Percentiles rank a stretch among this genome's conserved stretches.
Conservation (phyloP, 2,797 vertebrate genomes). For the Cyclopterus lumpus region DNA sequence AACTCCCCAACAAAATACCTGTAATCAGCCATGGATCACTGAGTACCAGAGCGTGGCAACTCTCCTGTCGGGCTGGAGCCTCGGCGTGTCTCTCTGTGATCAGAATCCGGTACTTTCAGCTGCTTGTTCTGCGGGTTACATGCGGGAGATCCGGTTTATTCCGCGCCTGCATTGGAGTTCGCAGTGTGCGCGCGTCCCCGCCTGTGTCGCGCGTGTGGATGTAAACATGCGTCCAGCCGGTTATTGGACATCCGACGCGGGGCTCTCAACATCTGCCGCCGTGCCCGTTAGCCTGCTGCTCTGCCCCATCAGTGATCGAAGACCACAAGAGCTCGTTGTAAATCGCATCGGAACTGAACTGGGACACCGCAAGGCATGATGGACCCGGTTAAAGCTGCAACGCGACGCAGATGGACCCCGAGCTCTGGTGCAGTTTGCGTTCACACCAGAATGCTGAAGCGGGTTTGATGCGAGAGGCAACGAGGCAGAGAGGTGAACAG, state of each 20-base stretch:
- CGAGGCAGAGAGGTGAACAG: not conserved
- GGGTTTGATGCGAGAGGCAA: not conserved
- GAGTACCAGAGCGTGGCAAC: constrained; percentile 6
- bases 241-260: constrained; percentile 64
- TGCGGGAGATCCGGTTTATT: constrained; percentile 27
- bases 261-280: constrained; percentile 24
- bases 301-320: constrained; percentile 11
- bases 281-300: constrained; percentile 7
- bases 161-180: constrained; percentile 27
- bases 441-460: constrained; percentile 1
- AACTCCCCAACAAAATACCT: constrained; percentile 58
- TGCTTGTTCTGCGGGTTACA: constrained; percentile 21
- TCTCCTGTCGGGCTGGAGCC: not conserved
- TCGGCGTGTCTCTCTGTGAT: constrained; percentile 12
- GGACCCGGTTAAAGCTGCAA: constrained; percentile 86
- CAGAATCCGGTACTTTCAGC: constrained; percentile 31
- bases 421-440: constrained; percentile 4
- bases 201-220: constrained; percentile 16
- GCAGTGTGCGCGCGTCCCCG: constrained; percentile 30
- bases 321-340: constrained; percentile 32
- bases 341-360: constrained; percentile 77
- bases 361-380: constrained; percentile 87
- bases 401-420: constrained; percentile 47
- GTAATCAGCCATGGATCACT: constrained; percentile 18
- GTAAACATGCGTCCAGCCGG: constrained; percentile 61